Base-by-base conservation (phyloP, 2,888 invertebrate genomes). In the Drosophila villosipedis region DNA sequence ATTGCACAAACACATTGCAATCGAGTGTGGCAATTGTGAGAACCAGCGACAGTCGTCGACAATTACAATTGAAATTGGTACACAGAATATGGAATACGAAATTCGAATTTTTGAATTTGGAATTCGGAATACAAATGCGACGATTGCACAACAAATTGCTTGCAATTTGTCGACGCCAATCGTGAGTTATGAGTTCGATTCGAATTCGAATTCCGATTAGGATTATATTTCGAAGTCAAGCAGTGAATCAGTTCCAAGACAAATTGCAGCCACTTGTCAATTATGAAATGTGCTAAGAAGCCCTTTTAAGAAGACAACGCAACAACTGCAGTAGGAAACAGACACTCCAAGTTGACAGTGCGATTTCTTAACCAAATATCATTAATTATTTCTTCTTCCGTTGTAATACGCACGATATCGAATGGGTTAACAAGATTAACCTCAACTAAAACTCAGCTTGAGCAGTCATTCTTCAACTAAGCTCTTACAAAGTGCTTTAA, bases 11-110 rank as follows among this genome's bases (percentile, higher is more conserved):
- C 30, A 37, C 60, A 69, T 50, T 67, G 82, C 79, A 68, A 83
- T 76, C 68, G 54, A 76, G 60, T 85, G 77, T 49, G 35, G 86
- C 77, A 83, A 83, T 65, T 76, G 86, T 88, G 83, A 88, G 83
- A 83, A 88, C 86, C 60, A 53, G 31, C 68, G 52, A 47, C 68
- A 54, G 58, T 59, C 58, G 73, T 60, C 59, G 62, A 62, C 73
- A 78, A 62, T 43, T 67, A 39, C 53, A 66, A 69, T 72, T 25
- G 55, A n/a, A 65, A 49, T 57, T 58, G 83, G 12, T 69, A 59
- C 43, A 50, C 55, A 63, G 59, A 43, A 75, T 37, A 58, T 30
- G 65, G 52, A 61, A 80, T 60, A 50, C 3, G 60, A 60, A 33
- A 59, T 50, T n/a, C 39, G n/a, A 28, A 33, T 52, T 50, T 50